Percentiles rank a stretch among this genome's conserved stretches.
phyloP scores from a whole-genome alignment of 1,140 invertebrate species.

The Panagrolaimus sp. region DNA sequence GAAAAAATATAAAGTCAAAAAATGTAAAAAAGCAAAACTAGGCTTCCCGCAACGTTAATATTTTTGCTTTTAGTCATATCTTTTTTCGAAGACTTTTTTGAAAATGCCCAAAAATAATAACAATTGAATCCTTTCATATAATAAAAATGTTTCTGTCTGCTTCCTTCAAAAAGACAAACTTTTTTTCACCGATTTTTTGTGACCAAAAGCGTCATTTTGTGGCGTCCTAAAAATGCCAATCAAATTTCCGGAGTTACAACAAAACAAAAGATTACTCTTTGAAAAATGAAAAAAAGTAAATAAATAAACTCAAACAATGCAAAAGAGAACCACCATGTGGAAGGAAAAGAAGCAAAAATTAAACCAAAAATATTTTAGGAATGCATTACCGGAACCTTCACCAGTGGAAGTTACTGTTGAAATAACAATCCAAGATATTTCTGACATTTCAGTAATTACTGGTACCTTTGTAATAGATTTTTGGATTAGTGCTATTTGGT shows the following conservation, averaged over 20 bases:
- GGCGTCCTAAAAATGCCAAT: too few relatives aligned
- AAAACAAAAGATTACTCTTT: too few relatives aligned
- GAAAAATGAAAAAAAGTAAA: too few relatives aligned
- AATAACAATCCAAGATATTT: slow-evolving; percentile 58
- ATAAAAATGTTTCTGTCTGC: too few relatives aligned
- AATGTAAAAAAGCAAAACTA: slow-evolving; percentile 18
- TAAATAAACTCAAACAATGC: too few relatives aligned
- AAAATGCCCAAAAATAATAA: slow-evolving; percentile 1
- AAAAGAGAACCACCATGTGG: too few relatives aligned
- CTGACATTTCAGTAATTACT: slow-evolving; percentile 54
- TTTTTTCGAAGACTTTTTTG: slow-evolving; percentile 13
- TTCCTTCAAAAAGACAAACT: not conserved
- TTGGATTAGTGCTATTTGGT: slow-evolving; percentile 59
- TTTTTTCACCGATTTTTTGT: not conserved
- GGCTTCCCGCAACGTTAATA: slow-evolving; percentile 2
- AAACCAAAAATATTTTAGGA: slow-evolving; percentile 39
- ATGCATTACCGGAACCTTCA: slow-evolving; percentile 56
- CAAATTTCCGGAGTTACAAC: too few relatives aligned
- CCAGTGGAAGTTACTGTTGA: slow-evolving; percentile 55
- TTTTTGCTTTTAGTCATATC: slow-evolving; percentile 10
- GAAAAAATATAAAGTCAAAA: not conserved
- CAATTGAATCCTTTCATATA: not conserved
- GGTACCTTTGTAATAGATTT: slow-evolving; percentile 59
- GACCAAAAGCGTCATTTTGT: too few relatives aligned
- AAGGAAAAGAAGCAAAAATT: not conserved